Evolutionary conservation across 2,888 invertebrate species (phyloP).

Genomic region (Schizotus pectinicornis): DNA sequence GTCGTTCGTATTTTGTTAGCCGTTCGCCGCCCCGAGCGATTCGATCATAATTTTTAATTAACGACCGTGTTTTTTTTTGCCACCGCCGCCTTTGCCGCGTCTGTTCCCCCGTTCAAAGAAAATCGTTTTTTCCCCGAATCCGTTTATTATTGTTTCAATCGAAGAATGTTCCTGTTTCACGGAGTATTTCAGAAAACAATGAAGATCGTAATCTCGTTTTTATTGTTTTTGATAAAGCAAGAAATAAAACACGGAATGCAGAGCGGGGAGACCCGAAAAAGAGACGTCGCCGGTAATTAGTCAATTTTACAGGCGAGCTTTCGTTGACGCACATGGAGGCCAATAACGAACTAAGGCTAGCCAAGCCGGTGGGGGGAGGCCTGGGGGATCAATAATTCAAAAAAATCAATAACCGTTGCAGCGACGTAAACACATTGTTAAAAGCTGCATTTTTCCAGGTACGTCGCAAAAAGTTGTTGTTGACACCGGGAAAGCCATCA

Average conservation of each 20-base stretch:
- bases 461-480: too few relatives aligned
- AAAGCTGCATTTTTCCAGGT: too few relatives aligned
- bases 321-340: too few relatives aligned
- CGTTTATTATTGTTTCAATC: constrained; percentile 21
- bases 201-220: constrained; percentile 29
- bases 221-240: constrained; percentile 26
- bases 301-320: too few relatives aligned
- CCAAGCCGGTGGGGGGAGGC: too few relatives aligned
- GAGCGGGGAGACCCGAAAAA: neutral
- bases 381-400: too few relatives aligned
- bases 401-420: too few relatives aligned
- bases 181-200: constrained; percentile 23
- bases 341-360: too few relatives aligned
- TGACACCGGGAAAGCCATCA: too few relatives aligned
- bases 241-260: constrained; percentile 28
- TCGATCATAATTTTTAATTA: constrained; percentile 44
- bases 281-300: neutral
- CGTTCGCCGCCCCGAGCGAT: constrained; percentile 34
- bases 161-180: constrained; percentile 16
- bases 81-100: constrained; percentile 29
- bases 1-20: constrained; percentile 4
- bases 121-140: constrained; percentile 24
- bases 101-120: constrained; percentile 8
- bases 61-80: constrained; percentile 28
- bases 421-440: too few relatives aligned